These are phyloP conservation scores for Dolichotis patagonum DNA, from an alignment of 2,113 vertebrate genomes.

Conservation along the genomic window DNA sequence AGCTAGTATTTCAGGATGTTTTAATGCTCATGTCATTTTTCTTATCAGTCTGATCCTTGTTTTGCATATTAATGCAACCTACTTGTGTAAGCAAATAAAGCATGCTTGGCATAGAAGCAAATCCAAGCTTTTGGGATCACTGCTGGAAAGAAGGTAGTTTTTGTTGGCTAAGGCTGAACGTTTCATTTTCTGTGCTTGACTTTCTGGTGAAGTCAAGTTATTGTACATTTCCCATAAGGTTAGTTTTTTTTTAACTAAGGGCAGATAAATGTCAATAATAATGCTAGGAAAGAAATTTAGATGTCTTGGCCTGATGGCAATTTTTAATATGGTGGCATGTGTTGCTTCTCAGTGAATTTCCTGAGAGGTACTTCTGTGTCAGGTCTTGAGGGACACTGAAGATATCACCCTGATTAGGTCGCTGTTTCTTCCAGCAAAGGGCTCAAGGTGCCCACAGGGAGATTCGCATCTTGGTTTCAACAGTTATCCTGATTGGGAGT, in stretches of 20 bases:
- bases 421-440: neutral
- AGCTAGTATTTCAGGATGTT: constrained; percentile 46
- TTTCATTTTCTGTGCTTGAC: constrained; percentile 26
- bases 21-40: constrained; percentile 4
- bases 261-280: neutral
- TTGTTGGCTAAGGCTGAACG: constrained; percentile 47
- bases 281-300: constrained; percentile 22
- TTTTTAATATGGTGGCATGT: neutral
- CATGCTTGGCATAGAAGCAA: constrained; percentile 46
- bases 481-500: neutral
- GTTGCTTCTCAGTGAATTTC: neutral
- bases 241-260: constrained; percentile 62
- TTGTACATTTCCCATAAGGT: neutral
- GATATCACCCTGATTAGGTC: too few relatives aligned
- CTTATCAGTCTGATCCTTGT: constrained; percentile 20
- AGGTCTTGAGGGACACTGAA: neutral
- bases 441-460: neutral
- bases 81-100: neutral
- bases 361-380: neutral
- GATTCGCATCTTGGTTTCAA: neutral
- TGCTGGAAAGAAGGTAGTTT: constrained; percentile 69
- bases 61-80: neutral
- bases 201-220: constrained; percentile 47
- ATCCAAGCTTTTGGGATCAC: constrained; percentile 52
- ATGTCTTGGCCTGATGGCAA: neutral